Evolutionary conservation across 2,113 vertebrate species (phyloP), one percentile per base, ranked within the genome.

Genomic region (Dendrocopos noguchii): DNA sequence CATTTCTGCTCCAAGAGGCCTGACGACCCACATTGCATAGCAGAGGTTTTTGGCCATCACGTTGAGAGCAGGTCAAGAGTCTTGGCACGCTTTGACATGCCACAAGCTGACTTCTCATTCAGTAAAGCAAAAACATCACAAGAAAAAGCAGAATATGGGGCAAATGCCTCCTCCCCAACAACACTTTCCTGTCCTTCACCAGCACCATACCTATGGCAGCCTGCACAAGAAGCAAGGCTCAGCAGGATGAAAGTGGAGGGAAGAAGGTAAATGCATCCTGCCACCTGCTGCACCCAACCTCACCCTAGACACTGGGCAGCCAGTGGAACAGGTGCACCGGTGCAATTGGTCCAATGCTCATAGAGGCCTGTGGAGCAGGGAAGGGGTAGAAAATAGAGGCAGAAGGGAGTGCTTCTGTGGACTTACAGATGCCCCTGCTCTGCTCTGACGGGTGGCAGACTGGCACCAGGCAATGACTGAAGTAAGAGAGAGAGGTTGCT

Each of bases 321-420:
- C 44, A 27, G 60, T 1, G 1, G 15, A 82, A 24, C n/a, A 59
- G 8, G 12, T 1, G 1, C 1, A 2, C 52, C 18, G 31, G 34
- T 70, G 29, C 19, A 76, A 21, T 9, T 1, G 8, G 8, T 25
- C 20, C 61, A 33, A 0, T 0, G 3, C 15, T 61, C 60, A 36
- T 2, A 2, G 33, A 18, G 10, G 3, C 22, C 9, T 0, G 0
- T 3, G 27, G 60, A 84, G 34, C 29, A 42, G 12, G 44, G 31
- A 55, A 68, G 15, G 28, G 19, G 25, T 3, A 20, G 27, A 50
- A 73, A 50, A 5, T 17, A 21, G 57, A 65, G 25, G 25, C 50
- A 65, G 19, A 5, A 9, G n/a, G 19, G 16, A 24, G 4, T 4
- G 34, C 8, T 8, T 25, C 34, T 4, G 4, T 53, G 65, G 18